A percentile compares a stretch with the other conserved stretches of the same genome.
These are phyloP conservation scores for Congeria kusceri DNA, from an alignment of 2,888 invertebrate genomes.

Conservation along the genomic window DNA sequence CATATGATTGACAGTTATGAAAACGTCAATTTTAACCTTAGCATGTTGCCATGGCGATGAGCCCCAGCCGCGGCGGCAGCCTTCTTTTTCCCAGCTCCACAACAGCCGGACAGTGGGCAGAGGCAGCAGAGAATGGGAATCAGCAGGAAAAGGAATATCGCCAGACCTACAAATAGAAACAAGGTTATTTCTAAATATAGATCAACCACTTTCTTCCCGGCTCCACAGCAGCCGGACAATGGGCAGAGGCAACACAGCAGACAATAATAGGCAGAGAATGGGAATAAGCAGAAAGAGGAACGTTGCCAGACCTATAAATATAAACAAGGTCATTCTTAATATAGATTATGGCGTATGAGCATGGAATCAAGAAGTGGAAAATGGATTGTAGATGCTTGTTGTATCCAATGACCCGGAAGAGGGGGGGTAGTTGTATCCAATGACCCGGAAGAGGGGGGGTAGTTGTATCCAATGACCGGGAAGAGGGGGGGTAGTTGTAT, in stretches of 20 bases:
- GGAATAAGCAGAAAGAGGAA: constrained; percentile 69
- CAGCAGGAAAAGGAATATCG: constrained; percentile 66
- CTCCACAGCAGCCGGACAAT: constrained; percentile 40
- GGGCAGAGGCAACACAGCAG: constrained; percentile 71
- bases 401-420: too few species aligned
- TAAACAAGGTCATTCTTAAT: too few species aligned
- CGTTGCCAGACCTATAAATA: constrained; percentile 45
- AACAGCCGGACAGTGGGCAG: constrained; percentile 59
- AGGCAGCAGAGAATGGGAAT: constrained; percentile 69
- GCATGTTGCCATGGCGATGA: constrained; percentile 47
- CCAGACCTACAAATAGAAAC: constrained; percentile 33
- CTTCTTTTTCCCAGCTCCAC: constrained; percentile 36
- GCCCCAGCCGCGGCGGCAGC: constrained; percentile 33
- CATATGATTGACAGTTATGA: too few species aligned
- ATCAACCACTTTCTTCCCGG: constrained; percentile 18
- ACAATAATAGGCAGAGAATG: constrained; percentile 66
- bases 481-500: too few species aligned
- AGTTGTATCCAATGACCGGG: too few species aligned
- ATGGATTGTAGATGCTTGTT: too few species aligned
- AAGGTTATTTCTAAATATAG: too few species aligned
- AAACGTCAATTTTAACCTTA: constrained; percentile 32
- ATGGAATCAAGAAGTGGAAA: too few species aligned
- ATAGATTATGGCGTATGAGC: too few species aligned
- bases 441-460: too few species aligned
- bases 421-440: too few species aligned